phyloP scores from a whole-genome alignment of 2,113 vertebrate species.

The Isurus oxyrinchus region DNA sequence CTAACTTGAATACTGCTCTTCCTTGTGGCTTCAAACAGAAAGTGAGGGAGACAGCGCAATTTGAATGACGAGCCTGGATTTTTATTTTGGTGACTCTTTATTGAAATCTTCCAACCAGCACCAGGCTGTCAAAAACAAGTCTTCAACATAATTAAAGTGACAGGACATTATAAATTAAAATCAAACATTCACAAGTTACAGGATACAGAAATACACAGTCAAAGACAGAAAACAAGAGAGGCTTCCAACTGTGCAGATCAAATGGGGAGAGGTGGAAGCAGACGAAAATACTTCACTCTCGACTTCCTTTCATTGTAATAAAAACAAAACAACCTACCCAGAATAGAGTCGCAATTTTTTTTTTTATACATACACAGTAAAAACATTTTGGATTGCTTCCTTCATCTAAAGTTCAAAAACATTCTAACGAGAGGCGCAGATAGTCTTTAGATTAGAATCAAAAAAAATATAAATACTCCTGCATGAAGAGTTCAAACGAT shows the following conservation, averaged over 20 bases:
- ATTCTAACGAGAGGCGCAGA: background rate
- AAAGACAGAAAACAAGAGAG: background rate
- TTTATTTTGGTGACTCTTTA: background rate
- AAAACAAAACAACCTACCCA: background rate
- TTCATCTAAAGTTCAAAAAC: background rate
- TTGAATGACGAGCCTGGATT: background rate
- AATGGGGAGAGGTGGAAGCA: background rate
- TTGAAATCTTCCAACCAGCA: background rate
- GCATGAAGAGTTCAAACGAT: background rate
- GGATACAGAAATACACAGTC: background rate
- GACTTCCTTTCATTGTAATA: background rate
- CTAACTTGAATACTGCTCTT: background rate
- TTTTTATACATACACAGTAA: background rate
- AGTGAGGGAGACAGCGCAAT: background rate
- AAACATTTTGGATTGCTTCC: background rate
- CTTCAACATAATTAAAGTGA: background rate
- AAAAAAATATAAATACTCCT: background rate
- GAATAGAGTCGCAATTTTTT: background rate
- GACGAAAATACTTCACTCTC: background rate
- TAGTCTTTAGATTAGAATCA: background rate
- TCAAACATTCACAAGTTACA: background rate
- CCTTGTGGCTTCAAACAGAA: background rate
- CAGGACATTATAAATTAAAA: slow-evolving; percentile 5
- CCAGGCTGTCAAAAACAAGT: background rate
- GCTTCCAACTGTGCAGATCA: background rate